Evolutionary conservation across 1,140 invertebrate species (phyloP).

Genomic region (Papilio aristodemus): DNA sequence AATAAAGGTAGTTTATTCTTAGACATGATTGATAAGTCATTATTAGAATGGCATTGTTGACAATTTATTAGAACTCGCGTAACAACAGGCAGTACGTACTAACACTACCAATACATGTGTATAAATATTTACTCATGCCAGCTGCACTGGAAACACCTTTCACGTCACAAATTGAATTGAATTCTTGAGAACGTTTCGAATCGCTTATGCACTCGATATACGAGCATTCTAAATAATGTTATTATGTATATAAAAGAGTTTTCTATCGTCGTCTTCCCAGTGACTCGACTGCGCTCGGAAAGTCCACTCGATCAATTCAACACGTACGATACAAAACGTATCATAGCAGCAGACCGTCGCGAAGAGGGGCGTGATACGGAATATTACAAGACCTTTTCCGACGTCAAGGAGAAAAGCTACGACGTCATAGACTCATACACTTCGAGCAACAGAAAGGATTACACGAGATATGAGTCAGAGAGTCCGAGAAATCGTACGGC

Average conservation of each 20-base stretch:
- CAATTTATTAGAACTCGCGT: constrained; percentile 6
- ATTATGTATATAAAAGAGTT: constrained; percentile 19
- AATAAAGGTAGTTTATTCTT: background rate
- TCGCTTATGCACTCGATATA: constrained; percentile 21
- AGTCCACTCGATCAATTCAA: constrained; percentile 72
- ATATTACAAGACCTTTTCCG: constrained; percentile 71
- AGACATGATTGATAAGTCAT: constrained; percentile 13
- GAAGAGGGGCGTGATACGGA: constrained; percentile 69
- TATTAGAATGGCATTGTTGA: constrained; percentile 21
- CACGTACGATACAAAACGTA: constrained; percentile 66
- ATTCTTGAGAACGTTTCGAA: constrained; percentile 18
- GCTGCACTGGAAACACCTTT: constrained; percentile 4
- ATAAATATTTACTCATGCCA: constrained; percentile 21
- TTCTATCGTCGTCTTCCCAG: constrained; percentile 51
- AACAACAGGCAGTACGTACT: background rate
- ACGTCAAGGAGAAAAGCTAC: constrained; percentile 70
- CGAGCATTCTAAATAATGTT: constrained; percentile 23
- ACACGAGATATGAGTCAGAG: constrained; percentile 69
- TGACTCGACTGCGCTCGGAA: constrained; percentile 69
- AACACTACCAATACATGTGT: background rate
- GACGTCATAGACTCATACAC: constrained; percentile 75
- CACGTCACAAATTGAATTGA: constrained; percentile 25
- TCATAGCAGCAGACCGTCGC: constrained; percentile 63
- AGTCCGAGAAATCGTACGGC: constrained; percentile 72
- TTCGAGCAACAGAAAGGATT: constrained; percentile 66